Evolutionary conservation across 2,113 vertebrate species (phyloP).

Genomic region (Probosciger aterrimus): DNA sequence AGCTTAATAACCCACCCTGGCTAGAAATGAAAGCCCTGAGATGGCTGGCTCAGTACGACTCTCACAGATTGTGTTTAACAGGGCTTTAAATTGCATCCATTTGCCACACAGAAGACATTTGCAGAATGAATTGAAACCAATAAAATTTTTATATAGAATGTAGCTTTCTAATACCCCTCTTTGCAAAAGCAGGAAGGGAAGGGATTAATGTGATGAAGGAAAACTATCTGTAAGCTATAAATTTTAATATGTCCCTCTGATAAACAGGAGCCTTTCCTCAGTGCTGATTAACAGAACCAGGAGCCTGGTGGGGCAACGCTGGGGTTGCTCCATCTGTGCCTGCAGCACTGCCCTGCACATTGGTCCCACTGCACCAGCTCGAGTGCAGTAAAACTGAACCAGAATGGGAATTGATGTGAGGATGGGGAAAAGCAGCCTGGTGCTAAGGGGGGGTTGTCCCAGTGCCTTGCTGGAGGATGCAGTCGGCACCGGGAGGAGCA

Average conservation of each 20-base stretch:
- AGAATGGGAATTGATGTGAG: background rate
- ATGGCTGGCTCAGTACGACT: conserved; percentile 43
- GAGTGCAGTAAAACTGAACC: background rate
- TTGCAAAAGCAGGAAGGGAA: conserved; percentile 30
- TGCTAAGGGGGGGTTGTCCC: fast-evolving
- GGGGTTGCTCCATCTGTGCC: background rate
- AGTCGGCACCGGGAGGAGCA: background rate
- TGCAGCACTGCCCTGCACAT: fast-evolving
- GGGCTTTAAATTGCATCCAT: conserved; percentile 74
- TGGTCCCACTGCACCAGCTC: background rate
- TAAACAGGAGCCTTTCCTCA: background rate
- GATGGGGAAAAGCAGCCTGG: background rate
- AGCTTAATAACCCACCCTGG: conserved; percentile 11
- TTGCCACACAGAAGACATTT: conserved; percentile 67
- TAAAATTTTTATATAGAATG: conserved; percentile 63
- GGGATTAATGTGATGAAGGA: conserved; percentile 44
- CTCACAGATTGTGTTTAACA: conserved; percentile 63
- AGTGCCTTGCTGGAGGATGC: background rate
- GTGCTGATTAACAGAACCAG: background rate
- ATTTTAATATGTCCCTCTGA: conserved; percentile 16
- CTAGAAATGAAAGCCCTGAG: conserved; percentile 29
- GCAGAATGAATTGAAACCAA: conserved; percentile 65
- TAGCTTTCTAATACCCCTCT: conserved; percentile 26
- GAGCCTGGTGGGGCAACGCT: background rate
- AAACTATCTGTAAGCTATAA: conserved; percentile 45